Evolutionary conservation across 1,140 invertebrate genomes (phyloP).

Genomic region (Antheraea pernyi): DNA sequence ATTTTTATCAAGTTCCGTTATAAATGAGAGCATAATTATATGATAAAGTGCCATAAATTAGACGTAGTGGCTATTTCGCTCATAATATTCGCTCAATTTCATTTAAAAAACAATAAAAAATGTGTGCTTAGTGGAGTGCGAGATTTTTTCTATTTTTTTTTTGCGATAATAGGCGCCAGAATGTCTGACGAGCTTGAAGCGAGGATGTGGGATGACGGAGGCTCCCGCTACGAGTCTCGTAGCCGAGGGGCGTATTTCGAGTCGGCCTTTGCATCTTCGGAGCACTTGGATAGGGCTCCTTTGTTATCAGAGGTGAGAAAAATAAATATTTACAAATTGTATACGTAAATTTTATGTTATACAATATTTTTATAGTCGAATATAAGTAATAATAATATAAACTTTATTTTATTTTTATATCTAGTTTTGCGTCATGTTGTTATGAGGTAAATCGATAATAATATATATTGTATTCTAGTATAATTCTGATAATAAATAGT

Average conservation of each 20-base stretch:
- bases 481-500: too few relatives aligned
- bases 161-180: conserved; percentile 56
- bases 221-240: conserved; percentile 55
- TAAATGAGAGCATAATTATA: conserved; percentile 22
- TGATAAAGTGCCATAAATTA: conserved; percentile 17
- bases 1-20: conserved; percentile 22
- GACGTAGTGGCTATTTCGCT: not conserved
- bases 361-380: not conserved
- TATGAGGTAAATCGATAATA: too few relatives aligned
- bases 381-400: too few relatives aligned
- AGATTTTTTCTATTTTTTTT: conserved; percentile 27
- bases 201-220: conserved; percentile 70
- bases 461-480: too few relatives aligned
- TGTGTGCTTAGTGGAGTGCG: conserved; percentile 30
- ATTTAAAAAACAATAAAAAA: conserved; percentile 13
- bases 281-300: conserved; percentile 69
- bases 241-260: conserved; percentile 61
- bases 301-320: conserved; percentile 65
- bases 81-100: conserved; percentile 8
- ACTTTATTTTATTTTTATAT: too few relatives aligned
- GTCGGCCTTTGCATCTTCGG: conserved; percentile 67
- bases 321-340: not conserved
- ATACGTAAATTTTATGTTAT: not conserved
- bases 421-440: too few relatives aligned
- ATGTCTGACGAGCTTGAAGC: conserved; percentile 76